Evolutionary conservation across 2,888 invertebrate genomes (phyloP).

Genomic region (Dasysyrphus albostriatus): DNA sequence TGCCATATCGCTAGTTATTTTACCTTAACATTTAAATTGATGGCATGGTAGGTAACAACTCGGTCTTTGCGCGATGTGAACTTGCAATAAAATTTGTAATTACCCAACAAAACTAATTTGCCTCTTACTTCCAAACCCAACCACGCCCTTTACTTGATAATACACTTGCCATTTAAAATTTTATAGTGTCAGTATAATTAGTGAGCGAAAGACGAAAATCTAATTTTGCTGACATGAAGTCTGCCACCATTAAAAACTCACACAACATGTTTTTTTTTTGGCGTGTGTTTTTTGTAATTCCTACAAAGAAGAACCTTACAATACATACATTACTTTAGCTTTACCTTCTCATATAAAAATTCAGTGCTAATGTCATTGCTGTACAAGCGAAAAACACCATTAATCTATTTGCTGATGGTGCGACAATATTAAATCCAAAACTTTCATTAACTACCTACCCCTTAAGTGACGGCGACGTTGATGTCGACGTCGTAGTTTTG

Average conservation of each 20-base stretch:
- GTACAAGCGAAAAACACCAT: conserved; percentile 4
- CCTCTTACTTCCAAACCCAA: not conserved
- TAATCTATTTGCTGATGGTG: conserved; percentile 31
- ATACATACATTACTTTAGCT: not conserved
- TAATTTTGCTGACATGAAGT: conserved; percentile 17
- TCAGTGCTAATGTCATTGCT: conserved; percentile 33
- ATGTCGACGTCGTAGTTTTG: not conserved
- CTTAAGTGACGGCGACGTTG: not conserved
- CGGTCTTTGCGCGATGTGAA: not conserved
- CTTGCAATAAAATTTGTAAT: conserved; percentile 4
- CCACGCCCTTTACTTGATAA: not conserved
- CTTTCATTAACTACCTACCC: not conserved
- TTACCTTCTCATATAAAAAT: not conserved
- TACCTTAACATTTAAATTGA: not conserved
- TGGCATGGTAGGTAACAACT: not conserved
- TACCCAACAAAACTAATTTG: not conserved
- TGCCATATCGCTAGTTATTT: not conserved
- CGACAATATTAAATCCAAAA: conserved; percentile 20
- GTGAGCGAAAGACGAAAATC: conserved; percentile 6
- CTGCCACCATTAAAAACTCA: conserved; percentile 18
- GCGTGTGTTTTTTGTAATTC: conserved; percentile 1
- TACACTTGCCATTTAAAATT: not conserved
- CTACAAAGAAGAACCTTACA: not conserved
- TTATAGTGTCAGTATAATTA: conserved; percentile 47
- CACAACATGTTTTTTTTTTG: conserved; percentile 26